Percentiles rank a stretch among this genome's conserved stretches.
Evolutionary conservation across 35 echinoderm and acorn worm genomes (phyloP).

Genomic region (Diadema setosum): DNA sequence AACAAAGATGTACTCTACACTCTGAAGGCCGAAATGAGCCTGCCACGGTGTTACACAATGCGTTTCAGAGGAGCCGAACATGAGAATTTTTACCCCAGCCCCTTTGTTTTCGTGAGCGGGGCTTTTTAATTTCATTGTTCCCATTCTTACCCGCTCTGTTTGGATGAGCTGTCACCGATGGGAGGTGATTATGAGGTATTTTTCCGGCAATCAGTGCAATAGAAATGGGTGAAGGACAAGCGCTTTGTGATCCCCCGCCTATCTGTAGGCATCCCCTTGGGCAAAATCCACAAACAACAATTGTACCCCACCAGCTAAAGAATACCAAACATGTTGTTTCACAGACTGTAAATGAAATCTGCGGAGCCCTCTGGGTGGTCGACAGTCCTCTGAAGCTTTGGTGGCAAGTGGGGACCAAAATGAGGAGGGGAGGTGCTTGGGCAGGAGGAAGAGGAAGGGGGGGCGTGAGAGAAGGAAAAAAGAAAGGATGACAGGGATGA

Average conservation of each 20-base stretch:
- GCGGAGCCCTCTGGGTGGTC: constrained; percentile 1
- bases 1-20: background rate
- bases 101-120: constrained; percentile 12
- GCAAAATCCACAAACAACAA: background rate
- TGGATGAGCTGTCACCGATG: constrained; percentile 8
- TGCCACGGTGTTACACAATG: background rate
- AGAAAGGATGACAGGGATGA: too few relatives aligned
- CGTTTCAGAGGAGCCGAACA: background rate
- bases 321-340: constrained; percentile 8
- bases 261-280: constrained; percentile 16
- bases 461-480: too few relatives aligned
- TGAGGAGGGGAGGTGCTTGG: too few relatives aligned
- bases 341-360: constrained; percentile 11
- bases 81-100: constrained; percentile 13
- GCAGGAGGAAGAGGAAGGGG: too few relatives aligned
- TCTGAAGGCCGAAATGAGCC: background rate
- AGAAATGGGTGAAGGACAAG: constrained; percentile 12
- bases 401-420: too few relatives aligned
- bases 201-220: background rate
- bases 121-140: too few relatives aligned
- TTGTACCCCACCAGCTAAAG: background rate
- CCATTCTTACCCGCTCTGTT: background rate
- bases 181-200: background rate
- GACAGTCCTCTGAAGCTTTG: too few relatives aligned
- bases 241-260: constrained; percentile 1